phyloP scores from a whole-genome alignment of 2,888 invertebrate genomes.

The Caenorhabditis angaria region DNA sequence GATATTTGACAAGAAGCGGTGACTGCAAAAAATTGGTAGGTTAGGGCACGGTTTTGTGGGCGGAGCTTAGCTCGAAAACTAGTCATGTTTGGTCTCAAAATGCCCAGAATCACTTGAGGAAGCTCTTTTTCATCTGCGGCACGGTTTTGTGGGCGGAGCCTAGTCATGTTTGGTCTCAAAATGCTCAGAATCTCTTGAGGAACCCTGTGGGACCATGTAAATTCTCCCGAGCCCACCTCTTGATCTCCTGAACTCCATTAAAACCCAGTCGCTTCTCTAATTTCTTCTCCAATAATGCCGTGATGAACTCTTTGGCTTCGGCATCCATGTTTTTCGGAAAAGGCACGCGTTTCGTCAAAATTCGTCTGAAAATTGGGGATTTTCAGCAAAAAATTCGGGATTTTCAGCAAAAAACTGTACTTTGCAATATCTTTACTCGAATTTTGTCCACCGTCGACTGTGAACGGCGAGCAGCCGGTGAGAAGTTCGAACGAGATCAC shows the following conservation, averaged over 20 bases:
- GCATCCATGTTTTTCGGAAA: slow-evolving; percentile 84
- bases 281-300: slow-evolving; percentile 86
- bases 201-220: too few relatives aligned
- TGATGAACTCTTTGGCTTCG: slow-evolving; percentile 82
- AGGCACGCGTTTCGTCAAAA: slow-evolving; percentile 87
- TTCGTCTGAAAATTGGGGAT: slow-evolving; percentile 78
- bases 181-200: too few relatives aligned
- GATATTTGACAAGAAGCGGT: slow-evolving; percentile 76
- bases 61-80: too few relatives aligned
- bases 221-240: too few relatives aligned
- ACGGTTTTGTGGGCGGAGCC: too few relatives aligned
- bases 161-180: too few relatives aligned
- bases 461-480: slow-evolving; percentile 96
- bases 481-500: slow-evolving; percentile 91
- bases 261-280: slow-evolving; percentile 87
- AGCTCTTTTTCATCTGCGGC: too few relatives aligned
- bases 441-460: slow-evolving; percentile 91
- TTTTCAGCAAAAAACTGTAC: slow-evolving; percentile 65
- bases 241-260: slow-evolving; percentile 87
- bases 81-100: too few relatives aligned
- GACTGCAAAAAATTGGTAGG: too few relatives aligned
- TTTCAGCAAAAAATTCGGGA: slow-evolving; percentile 5
- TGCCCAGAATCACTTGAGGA: too few relatives aligned
- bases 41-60: too few relatives aligned
- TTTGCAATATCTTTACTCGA: slow-evolving; percentile 92